Evolutionary conservation across 2,113 vertebrate species (phyloP).

Genomic region (Labeo rohita): DNA sequence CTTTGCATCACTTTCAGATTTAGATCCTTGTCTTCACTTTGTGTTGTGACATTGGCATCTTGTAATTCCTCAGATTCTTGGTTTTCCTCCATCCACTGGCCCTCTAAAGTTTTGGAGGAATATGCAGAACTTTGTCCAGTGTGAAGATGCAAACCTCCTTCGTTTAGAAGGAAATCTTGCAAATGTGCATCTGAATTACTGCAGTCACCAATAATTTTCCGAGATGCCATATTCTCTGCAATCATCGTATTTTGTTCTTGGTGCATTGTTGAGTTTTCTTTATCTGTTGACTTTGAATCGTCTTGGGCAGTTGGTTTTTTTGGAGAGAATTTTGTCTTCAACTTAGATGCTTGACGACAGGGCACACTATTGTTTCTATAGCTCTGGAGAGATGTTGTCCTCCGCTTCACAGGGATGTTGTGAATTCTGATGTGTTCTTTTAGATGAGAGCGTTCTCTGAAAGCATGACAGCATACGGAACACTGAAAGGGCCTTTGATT

Average conservation of each 20-base stretch:
- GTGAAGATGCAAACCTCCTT: too few relatives aligned
- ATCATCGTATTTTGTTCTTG: background rate
- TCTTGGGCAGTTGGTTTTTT: background rate
- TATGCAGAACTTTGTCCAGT: background rate
- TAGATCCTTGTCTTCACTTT: background rate
- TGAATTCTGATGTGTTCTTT: slow-evolving; percentile 83
- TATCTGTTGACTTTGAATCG: too few relatives aligned
- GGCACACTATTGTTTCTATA: background rate
- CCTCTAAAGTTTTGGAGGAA: background rate
- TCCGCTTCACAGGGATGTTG: slow-evolving; percentile 47
- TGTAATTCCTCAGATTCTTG: background rate
- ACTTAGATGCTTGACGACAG: background rate
- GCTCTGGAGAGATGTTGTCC: background rate
- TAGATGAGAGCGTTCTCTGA: slow-evolving; percentile 82
- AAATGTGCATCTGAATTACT: background rate
- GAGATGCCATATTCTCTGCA: background rate
- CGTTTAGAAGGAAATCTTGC: background rate
- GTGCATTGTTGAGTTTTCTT: background rate
- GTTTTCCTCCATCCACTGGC: background rate
- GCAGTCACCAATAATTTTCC: background rate
- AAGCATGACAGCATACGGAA: slow-evolving; percentile 78
- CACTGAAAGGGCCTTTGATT: slow-evolving; percentile 84
- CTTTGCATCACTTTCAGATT: background rate
- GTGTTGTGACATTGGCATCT: background rate
- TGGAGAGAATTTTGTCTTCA: background rate